These are phyloP conservation scores for Corythaixoides concolor DNA, from an alignment of 2,113 vertebrate genomes.

Conservation along the genomic window DNA sequence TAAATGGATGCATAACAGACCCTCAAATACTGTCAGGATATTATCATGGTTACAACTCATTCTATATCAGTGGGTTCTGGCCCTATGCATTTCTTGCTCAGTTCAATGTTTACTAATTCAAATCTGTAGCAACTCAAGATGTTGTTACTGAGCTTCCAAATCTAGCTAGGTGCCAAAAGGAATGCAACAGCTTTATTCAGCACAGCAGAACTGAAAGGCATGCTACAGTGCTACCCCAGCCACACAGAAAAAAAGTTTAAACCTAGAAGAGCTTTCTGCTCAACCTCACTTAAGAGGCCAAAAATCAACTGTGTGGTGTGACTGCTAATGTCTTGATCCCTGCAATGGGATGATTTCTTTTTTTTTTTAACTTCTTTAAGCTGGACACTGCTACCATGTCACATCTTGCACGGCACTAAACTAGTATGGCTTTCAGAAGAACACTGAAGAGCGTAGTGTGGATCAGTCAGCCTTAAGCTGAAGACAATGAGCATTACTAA, in stretches of 20 bases:
- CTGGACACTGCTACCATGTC: background rate
- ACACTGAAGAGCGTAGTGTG: background rate
- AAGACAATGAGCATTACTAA: background rate
- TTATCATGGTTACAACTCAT: background rate
- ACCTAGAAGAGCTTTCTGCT: background rate
- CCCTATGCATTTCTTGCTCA: background rate
- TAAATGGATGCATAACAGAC: background rate
- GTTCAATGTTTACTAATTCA: background rate
- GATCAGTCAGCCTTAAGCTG: background rate
- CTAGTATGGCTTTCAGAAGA: background rate
- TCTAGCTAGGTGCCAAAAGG: background rate
- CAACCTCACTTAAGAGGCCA: background rate
- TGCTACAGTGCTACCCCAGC: background rate
- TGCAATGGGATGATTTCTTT: background rate
- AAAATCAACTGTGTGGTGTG: background rate
- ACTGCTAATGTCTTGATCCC: background rate
- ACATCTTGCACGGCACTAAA: background rate
- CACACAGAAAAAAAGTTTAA: background rate
- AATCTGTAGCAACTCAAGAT: background rate
- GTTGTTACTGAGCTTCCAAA: background rate
- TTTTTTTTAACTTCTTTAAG: background rate
- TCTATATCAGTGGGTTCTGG: background rate
- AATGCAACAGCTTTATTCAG: background rate
- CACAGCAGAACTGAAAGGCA: background rate
- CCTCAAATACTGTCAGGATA: background rate